phyloP scores from a whole-genome alignment of 2,113 vertebrate genomes.

The Festucalex cinctus region DNA sequence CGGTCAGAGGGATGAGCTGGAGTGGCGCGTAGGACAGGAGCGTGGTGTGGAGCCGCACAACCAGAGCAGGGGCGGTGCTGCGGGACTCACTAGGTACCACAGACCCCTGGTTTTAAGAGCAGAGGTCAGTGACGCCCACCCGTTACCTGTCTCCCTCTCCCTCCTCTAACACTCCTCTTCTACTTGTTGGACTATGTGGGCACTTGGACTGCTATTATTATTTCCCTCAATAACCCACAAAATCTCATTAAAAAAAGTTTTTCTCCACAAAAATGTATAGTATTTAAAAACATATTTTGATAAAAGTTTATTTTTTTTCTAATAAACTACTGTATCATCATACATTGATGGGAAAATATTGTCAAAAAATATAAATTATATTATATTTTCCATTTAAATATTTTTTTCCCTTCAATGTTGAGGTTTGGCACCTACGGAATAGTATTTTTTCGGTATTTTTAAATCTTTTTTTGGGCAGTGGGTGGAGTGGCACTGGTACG shows the following conservation, averaged over 20 bases:
- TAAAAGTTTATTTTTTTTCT: too few relatives aligned
- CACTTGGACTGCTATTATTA: neutral
- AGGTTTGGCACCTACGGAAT: too few relatives aligned
- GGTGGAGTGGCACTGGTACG: too few relatives aligned
- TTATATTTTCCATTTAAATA: too few relatives aligned
- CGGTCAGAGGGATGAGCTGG: constrained; percentile 94
- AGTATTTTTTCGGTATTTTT: too few relatives aligned
- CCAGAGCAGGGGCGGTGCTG: constrained; percentile 77
- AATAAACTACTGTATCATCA: too few relatives aligned
- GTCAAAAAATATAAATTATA: too few relatives aligned
- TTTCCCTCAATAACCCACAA: neutral
- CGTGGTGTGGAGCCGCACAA: constrained; percentile 80
- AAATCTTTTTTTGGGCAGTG: too few relatives aligned
- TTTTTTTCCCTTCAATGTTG: too few relatives aligned
- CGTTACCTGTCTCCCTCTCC: constrained; percentile 38
- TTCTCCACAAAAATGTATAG: too few relatives aligned
- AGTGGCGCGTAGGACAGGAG: constrained; percentile 87
- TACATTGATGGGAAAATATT: too few relatives aligned
- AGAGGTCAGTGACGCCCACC: constrained; percentile 86
- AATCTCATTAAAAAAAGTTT: neutral
- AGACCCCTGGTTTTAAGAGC: constrained; percentile 86
- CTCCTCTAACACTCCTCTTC: constrained; percentile 41
- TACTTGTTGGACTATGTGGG: constrained; percentile 33
- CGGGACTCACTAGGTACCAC: constrained; percentile 86
- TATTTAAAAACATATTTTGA: too few relatives aligned